phyloP scores from a whole-genome alignment of 1,140 invertebrate species.

The Drosophila sechellia region DNA sequence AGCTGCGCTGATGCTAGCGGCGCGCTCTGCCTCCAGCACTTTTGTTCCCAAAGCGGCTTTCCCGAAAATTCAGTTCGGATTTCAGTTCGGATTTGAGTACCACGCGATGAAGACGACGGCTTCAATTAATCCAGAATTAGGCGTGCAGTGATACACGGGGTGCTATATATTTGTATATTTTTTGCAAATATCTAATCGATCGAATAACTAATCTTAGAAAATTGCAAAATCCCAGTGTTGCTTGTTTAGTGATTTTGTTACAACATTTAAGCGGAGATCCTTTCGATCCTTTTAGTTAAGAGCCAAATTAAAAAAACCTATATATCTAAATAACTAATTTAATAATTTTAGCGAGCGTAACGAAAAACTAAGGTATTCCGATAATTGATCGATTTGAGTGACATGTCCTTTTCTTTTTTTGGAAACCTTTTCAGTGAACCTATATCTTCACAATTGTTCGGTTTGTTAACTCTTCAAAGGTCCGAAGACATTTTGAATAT shows the following conservation, averaged over 20 bases:
- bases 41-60: slow-evolving; percentile 80
- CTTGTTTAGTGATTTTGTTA: too few species aligned
- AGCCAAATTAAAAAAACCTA: too few species aligned
- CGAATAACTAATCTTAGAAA: not conserved
- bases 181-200: slow-evolving; percentile 12
- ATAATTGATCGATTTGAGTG: slow-evolving; percentile 22
- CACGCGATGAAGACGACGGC: slow-evolving; percentile 77
- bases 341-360: not conserved
- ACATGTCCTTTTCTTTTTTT: slow-evolving; percentile 18
- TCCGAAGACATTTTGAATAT: slow-evolving; percentile 26
- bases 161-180: not conserved
- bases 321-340: too few species aligned
- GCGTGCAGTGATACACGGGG: slow-evolving; percentile 33
- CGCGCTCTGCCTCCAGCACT: slow-evolving; percentile 71
- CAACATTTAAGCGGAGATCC: not conserved
- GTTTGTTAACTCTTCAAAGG: slow-evolving; percentile 15
- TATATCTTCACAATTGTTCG: not conserved
- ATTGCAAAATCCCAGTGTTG: not conserved
- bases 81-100: slow-evolving; percentile 83
- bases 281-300: not conserved
- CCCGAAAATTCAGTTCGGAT: slow-evolving; percentile 82
- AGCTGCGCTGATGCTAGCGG: slow-evolving; percentile 49
- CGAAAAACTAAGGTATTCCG: slow-evolving; percentile 14
- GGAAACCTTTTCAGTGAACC: not conserved
- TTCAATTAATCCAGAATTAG: slow-evolving; percentile 70